Percentiles rank a stretch among this genome's conserved stretches.
These are phyloP conservation scores for Scaptomyza cyrtandrae DNA, from an alignment of 2,888 invertebrate genomes.

Conservation along the genomic window DNA sequence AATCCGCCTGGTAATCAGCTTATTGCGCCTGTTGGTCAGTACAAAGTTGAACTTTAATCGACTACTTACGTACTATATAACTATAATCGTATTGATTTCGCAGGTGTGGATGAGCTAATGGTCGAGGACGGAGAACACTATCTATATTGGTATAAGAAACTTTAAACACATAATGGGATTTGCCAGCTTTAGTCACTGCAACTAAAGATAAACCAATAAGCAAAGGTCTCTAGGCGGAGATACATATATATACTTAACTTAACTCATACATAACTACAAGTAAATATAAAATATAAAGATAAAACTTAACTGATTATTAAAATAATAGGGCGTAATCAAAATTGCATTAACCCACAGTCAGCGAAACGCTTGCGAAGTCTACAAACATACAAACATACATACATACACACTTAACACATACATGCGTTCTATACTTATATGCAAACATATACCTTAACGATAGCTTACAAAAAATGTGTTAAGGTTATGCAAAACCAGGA, in stretches of 20 bases:
- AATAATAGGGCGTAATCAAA: constrained; percentile 59
- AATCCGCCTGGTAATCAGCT: constrained; percentile 94
- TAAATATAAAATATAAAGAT: constrained; percentile 22
- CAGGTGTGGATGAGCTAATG: constrained; percentile 93
- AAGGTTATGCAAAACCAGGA: constrained; percentile 14
- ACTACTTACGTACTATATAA: not conserved
- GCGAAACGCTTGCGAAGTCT: constrained; percentile 20
- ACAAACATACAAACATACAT: constrained; percentile 4
- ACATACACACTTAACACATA: constrained; percentile 6
- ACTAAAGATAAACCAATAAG: constrained; percentile 54
- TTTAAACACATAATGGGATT: constrained; percentile 86
- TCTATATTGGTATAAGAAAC: constrained; percentile 96
- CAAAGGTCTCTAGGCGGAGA: constrained; percentile 34
- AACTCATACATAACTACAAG: not conserved
- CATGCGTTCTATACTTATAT: constrained; percentile 1
- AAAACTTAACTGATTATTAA: constrained; percentile 22
- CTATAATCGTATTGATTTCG: not conserved
- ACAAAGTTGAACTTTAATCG: not conserved
- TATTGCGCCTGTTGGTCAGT: constrained; percentile 93
- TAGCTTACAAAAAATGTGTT: constrained; percentile 48
- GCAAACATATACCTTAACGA: constrained; percentile 32
- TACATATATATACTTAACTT: constrained; percentile 17
- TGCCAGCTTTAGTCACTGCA: constrained; percentile 65
- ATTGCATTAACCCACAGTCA: constrained; percentile 32
- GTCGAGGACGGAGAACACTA: constrained; percentile 95